Conservation (phyloP, 2,888 invertebrate genomes). For the Lamellibrachia columna region DNA sequence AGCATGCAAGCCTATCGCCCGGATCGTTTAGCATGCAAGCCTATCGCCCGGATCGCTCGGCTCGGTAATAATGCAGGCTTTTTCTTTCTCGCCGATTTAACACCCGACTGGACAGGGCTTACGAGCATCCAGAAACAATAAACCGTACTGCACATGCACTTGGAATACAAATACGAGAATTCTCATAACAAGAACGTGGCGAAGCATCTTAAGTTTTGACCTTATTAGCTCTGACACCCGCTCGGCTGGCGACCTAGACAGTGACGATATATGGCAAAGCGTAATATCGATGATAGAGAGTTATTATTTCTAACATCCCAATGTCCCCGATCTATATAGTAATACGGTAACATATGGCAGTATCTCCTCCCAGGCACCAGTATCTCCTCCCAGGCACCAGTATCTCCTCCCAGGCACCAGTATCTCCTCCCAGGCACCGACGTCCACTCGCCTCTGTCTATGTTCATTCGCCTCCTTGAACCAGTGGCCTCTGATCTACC, state of each 20-base stretch:
- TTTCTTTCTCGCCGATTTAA: neutral
- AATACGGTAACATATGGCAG: no score
- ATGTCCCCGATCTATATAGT: neutral
- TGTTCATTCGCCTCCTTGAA: no score
- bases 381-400: no score
- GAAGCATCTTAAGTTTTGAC: neutral
- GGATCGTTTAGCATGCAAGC: neutral
- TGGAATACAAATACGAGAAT: neutral
- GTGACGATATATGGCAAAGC: neutral
- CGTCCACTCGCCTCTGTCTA: no score
- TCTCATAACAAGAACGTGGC: neutral
- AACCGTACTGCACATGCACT: neutral
- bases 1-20: neutral
- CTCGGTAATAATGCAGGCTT: neutral
- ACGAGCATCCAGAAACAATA: neutral
- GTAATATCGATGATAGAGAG: neutral
- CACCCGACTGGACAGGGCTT: neutral
- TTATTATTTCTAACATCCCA: neutral
- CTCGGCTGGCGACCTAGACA: neutral
- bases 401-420: no score
- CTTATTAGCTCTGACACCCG: neutral
- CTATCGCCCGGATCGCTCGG: neutral
- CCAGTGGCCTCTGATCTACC: no score
- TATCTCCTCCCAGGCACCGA: no score
- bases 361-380: no score